A percentile compares a stretch with the other conserved stretches of the same genome.
phyloP scores from a whole-genome alignment of 2,888 invertebrate species.

The Mactromeris polynyma region DNA sequence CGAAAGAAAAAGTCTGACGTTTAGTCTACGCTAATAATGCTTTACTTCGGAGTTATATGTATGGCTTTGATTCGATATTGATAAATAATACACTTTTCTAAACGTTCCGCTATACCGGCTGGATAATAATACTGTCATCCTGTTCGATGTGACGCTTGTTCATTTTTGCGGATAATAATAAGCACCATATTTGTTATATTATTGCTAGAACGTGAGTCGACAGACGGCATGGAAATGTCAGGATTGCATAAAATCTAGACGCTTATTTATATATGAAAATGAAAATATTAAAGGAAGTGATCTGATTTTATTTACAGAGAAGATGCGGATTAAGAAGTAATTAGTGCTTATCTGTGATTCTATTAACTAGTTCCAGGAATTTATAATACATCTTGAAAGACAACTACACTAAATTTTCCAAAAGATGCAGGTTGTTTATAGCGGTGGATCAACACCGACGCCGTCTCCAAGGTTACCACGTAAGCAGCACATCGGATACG shows the following conservation, averaged over 20 bases:
- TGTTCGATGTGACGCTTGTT: background rate
- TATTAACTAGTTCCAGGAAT: background rate
- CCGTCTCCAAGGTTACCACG: conserved; percentile 80
- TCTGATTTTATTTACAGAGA: background rate
- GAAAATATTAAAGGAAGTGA: background rate
- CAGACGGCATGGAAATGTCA: background rate
- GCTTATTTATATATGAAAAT: background rate
- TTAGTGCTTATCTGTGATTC: background rate
- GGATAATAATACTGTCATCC: background rate
- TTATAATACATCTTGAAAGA: background rate
- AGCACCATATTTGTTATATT: background rate
- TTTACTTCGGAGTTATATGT: background rate
- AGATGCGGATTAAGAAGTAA: too few relatives aligned
- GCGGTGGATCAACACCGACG: conserved; percentile 81
- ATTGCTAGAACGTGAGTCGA: background rate
- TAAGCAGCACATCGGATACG: conserved; percentile 78
- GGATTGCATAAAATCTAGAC: background rate
- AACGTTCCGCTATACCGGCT: background rate
- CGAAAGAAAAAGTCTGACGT: background rate
- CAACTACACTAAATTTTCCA: background rate
- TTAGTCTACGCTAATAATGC: background rate
- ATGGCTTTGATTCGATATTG: background rate
- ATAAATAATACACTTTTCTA: background rate
- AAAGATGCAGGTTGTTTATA: conserved; percentile 82
- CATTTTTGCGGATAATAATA: background rate